Base-by-base conservation (phyloP, 2,797 vertebrate species). In the Heliangelus exortis region DNA sequence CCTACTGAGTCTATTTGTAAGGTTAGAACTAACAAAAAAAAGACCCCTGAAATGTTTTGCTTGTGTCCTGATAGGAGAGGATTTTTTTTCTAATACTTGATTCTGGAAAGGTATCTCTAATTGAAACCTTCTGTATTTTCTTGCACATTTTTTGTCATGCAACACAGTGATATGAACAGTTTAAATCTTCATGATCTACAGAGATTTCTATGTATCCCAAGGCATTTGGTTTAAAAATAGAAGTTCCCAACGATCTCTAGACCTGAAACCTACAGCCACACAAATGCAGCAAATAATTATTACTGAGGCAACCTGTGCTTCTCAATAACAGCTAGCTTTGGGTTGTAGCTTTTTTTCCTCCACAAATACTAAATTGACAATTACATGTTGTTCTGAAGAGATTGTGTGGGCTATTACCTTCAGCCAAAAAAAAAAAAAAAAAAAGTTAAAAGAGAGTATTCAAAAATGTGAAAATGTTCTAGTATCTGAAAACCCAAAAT, bases 341-440 rank as follows among this genome's bases (percentile, higher is more conserved):
- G 3, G 10, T 41, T 43, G 10, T 39, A 68, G 36, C 1, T 4
- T 72, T 55, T 75, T 65, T 57, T 4, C 17, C 15, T 58, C 66
- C 66, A 19, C 2, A 86, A 86, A 86, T 22, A 90, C 21, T 86
- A 87, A 94, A 90, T 76, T 92, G 55, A 84, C 25, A 89, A 73
- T 84, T 82, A 34, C 54, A 66, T 48, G 47, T 22, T 50, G 45
- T 87, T 80, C 68, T 76, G 57, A 77, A 82, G 71, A 79, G 16
- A 73, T 12, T 59, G 53, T 57, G 65, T 88, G 45, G 73, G 79
- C 53, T 88, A 92, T 74, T 22, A 36, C 26, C 39, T 83, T 88
- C 54, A 75, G 45, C 41, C 18, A 66, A 81, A 91, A 84, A 86
- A 10, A 18, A 74, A 72, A 43, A 66, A 81, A 91, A 84, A 86